Evolutionary conservation across 2,797 vertebrate genomes (phyloP), one percentile per base, ranked within the genome.

Genomic region (Macrochelys suwanniensis): DNA sequence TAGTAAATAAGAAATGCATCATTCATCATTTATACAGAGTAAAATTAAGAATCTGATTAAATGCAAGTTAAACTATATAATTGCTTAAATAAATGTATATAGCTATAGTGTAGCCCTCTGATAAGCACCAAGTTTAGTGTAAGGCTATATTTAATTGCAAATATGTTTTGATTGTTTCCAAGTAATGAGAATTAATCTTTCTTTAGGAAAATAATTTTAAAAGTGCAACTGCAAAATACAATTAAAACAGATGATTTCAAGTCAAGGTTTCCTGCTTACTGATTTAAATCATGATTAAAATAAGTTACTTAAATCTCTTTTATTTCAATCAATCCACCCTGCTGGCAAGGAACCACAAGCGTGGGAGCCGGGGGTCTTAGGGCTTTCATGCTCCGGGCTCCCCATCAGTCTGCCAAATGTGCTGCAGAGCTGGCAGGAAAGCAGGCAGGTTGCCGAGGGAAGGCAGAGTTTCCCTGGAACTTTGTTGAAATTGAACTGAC

Each of bases 401-500:
- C 59, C 59, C 59, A n/a, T 45, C 87, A 21, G 16, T 2, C 51
- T 1, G 47, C 37, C 2, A 2, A 50, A 87, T 56, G 1, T 1
- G 1, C 59, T n/a, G 28, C 59, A 33, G 13, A 56, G 21, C 68
- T 90, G 61, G 26, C 31, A 47, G 11, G 45, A 16, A 83, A 25
- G 51, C 47, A 0, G 1, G 21, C 7, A 1, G 19, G 47, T 49
- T 74, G n/a, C 26, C 53, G 37, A 93, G 83, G 25, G 4, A 61
- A 45, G 37, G 68, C 68, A 74, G 19, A 45, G 0, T 85, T 68
- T 51, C 92, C 78, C 88, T 92, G 56, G 33, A 93, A 89, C 94
- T 85, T 94, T 74, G 47, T 90, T 93, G 82, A 51, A 92, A 92
- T 93, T 94, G 77, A 93, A 94, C 88, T 85, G 84, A 77, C 85